Evolutionary conservation across 2,797 vertebrate species (phyloP), one percentile per base, ranked within the genome.

Genomic region (Arrhamphus sclerolepis): DNA sequence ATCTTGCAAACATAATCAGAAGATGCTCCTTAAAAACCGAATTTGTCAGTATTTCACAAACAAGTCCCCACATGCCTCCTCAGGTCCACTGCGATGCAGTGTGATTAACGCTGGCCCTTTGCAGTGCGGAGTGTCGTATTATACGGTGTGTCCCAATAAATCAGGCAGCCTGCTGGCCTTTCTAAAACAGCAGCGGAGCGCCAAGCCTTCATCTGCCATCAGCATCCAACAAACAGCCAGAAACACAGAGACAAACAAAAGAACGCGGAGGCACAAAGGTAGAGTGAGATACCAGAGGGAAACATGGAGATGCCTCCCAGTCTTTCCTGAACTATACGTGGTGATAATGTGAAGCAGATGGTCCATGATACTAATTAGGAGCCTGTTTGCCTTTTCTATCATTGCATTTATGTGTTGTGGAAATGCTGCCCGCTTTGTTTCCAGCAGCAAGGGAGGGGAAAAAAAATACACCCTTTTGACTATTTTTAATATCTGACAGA

Each of bases 321-420:
- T 63, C 66, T 60, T 64, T 69, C 75, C 74, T 62, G 49, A 83
- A 73, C 49, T 74, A 56, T 75, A 61, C 46, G 22, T 64, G 66
- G 46, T n/a, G 75, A 82, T 81, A 85, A 87, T 75, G 48, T 6
- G 47, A 68, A 72, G 78, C 86, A 91, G 87, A 91, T 90, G 85
- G 88, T 83, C 68, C 55, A 58, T 49, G 50, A 81, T 87, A 67
- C 84, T 87, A 89, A 92, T 91, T 91, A 90, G 85, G 70, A 64
- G 71, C 60, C 64, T 70, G 72, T 74, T 80, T 80, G 56, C 64
- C 66, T 66, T 73, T 76, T 56, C 71, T 48, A 75, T 78, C 70
- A 48, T 77, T 54, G 59, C 53, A 75, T 78, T 66, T 65, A 66
- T 73, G 81, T 55, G 66, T 44, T 64, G 53, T 52, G 49, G 65